These are phyloP conservation scores for Torymus aiolomorphi DNA, from an alignment of 2,888 invertebrate species.

Conservation along the genomic window DNA sequence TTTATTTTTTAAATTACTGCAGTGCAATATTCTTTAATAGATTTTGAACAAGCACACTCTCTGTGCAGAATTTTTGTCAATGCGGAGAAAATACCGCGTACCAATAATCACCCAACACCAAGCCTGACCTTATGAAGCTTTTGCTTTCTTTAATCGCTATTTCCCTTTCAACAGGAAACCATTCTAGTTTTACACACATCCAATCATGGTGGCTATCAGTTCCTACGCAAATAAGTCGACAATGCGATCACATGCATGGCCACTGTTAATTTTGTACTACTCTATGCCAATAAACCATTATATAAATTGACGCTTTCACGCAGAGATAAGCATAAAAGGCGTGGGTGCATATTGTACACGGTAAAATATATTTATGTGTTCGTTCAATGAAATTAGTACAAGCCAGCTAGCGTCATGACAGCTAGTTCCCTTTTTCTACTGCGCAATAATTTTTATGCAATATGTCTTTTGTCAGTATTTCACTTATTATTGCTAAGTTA, in stretches of 20 bases:
- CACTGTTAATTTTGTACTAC: slow-evolving; percentile 16
- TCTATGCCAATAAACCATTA: slow-evolving; percentile 41
- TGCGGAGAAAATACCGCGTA: slow-evolving; percentile 1
- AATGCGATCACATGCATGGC: slow-evolving; percentile 10
- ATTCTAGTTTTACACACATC: slow-evolving; percentile 31
- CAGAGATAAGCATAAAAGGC: not conserved
- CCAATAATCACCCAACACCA: not conserved
- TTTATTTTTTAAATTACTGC: too few species aligned
- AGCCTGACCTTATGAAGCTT: slow-evolving; percentile 32
- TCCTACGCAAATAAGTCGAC: slow-evolving; percentile 45
- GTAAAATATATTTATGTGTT: slow-evolving; percentile 7
- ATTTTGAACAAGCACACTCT: not conserved
- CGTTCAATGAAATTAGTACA: not conserved
- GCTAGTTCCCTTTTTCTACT: not conserved
- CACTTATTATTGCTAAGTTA: too few species aligned
- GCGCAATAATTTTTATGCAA: not conserved
- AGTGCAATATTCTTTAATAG: too few species aligned
- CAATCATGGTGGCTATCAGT: slow-evolving; percentile 12
- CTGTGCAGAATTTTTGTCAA: not conserved
- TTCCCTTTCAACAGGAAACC: slow-evolving; percentile 48
- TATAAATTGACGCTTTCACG: slow-evolving; percentile 29
- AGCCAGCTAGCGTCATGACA: not conserved
- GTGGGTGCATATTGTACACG: slow-evolving; percentile 5
- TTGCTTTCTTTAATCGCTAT: not conserved
- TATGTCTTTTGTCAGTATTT: too few species aligned